Base-by-base conservation (phyloP, 2,113 vertebrate genomes). In the Bombycilla garrulus region DNA sequence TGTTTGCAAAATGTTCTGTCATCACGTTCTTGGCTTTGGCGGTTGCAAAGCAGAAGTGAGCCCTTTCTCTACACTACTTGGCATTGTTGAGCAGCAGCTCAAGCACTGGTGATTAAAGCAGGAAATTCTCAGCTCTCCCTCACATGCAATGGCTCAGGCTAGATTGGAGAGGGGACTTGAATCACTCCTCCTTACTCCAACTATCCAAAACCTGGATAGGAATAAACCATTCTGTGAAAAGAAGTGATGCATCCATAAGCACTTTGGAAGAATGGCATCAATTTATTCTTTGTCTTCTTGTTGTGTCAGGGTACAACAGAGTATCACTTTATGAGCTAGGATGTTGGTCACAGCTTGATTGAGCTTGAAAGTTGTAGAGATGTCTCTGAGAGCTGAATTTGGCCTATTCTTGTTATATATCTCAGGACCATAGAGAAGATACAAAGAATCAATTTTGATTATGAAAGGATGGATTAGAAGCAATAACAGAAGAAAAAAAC, bases 1-100 rank as follows among this genome's bases (percentile, higher is more conserved):
- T 23, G 11, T 61, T 76, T 82, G 5, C 36, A 76, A 42, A 72
- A 60, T 6, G 0, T 3, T 66, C 44, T 54, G 1, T 64, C 22
- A 25, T 31, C 38, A 24, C 47, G 24, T 66, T 79, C 42, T 74
- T 44, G 33, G 23, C 44, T 80, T 79, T 70, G 26, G 38, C 72
- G 21, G 29, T 2, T 79, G 21, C 14, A 47, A 79, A 66, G 28
- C 24, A 77, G 25, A 88, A 66, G 6, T 9, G 17, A 88, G 7
- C 23, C 35, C 0, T 0, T 40, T 58, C 10, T 57, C n/a, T 45
- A 70, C 9, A 13, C 26, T 50, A 2, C 40, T 58, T 17, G 7
- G 23, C 0, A 0, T 26, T 57, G 44, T 5, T 36, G 24, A 76
- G 47, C 19, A 9, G 2, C 51, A 89, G 14, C 28, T 64, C 35